Evolutionary conservation across 2,797 vertebrate genomes (phyloP).

Genomic region (Catamblyrhynchus diadema): DNA sequence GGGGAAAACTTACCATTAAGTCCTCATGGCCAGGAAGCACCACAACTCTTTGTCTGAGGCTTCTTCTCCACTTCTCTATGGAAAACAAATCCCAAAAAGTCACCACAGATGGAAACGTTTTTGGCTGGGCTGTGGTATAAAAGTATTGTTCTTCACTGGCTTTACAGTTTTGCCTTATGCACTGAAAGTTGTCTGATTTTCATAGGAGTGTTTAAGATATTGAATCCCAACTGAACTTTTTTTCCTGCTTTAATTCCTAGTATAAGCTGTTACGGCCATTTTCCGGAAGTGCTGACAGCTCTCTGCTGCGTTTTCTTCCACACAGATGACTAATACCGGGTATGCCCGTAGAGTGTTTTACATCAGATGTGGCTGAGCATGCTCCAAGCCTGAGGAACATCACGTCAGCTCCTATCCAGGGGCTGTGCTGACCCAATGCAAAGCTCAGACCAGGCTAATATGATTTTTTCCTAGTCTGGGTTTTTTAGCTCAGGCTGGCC

Average conservation of each 20-base stretch:
- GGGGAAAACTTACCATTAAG: not conserved
- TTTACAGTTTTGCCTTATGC: not conserved
- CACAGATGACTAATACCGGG: not conserved
- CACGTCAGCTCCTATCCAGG: not conserved
- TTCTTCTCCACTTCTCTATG: not conserved
- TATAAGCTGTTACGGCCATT: not conserved
- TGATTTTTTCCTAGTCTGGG: not conserved
- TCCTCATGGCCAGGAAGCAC: not conserved
- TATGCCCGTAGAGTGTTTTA: rapidly evolving
- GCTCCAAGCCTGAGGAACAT: not conserved
- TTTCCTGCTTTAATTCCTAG: not conserved
- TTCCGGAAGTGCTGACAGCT: not conserved
- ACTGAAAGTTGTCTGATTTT: not conserved
- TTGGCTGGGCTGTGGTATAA: not conserved
- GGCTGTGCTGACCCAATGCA: not conserved
- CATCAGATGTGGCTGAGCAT: not conserved
- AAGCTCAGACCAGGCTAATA: not conserved
- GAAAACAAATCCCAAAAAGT: not conserved
- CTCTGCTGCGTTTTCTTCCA: not conserved
- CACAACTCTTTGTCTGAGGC: not conserved
- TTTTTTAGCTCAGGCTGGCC: not conserved
- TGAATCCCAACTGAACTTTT: not conserved
- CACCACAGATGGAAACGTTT: rapidly evolving
- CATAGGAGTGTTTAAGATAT: not conserved
- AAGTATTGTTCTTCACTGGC: not conserved